Evolutionary conservation across 2,797 vertebrate species (phyloP), one percentile per base, ranked within the genome.

Genomic region (Ctenopoma multispine): DNA sequence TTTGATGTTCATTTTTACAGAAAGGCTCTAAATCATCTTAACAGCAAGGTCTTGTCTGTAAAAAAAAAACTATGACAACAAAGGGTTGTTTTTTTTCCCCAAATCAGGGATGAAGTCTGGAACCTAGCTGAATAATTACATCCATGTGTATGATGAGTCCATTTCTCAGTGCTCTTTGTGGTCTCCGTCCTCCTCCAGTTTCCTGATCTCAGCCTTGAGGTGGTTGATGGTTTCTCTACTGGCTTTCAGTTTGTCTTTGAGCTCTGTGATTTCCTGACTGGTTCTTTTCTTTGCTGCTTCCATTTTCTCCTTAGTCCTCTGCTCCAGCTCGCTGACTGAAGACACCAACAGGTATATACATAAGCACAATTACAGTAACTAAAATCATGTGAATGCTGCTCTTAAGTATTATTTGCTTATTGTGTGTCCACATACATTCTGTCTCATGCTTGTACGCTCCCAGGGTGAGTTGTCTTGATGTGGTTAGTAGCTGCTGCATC

Each of bases 401-500:
- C 21, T 38, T 23, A 5, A 24, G 15, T 24, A n/a, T n/a, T n/a
- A n/a, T n/a, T n/a, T 31, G 21, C 17, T 38, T 1, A 62, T 8
- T 41, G 38, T 46, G 40, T 20, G 5, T 49, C 4, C 18, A 95
- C 96, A 93, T 94, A 99, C 97, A 99, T 83, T 99, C 98, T 0
- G 97, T 99, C 93, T 99, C 98, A 46, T 99, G 97, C 82, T 99
- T 99, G 81, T 99, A 99, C 60, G 98, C 96, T 61, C 98, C 98
- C 57, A 99, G 89, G 0, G 97, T 99, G 69, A 99, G 95, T 44
- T 99, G 97, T 69, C 97, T 96, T 58, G 97, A 98, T 0, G 98
- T 99, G 62, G 97, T 99, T 73, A 99, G 83, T 40, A 99, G 93
- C 64, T 99, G 97, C 77, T 99, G 97, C 98, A 99, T 99, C 97